Evolutionary conservation across 2,113 vertebrate genomes (phyloP), one percentile per base, ranked within the genome.

Genomic region (Falcunculus frontatus): DNA sequence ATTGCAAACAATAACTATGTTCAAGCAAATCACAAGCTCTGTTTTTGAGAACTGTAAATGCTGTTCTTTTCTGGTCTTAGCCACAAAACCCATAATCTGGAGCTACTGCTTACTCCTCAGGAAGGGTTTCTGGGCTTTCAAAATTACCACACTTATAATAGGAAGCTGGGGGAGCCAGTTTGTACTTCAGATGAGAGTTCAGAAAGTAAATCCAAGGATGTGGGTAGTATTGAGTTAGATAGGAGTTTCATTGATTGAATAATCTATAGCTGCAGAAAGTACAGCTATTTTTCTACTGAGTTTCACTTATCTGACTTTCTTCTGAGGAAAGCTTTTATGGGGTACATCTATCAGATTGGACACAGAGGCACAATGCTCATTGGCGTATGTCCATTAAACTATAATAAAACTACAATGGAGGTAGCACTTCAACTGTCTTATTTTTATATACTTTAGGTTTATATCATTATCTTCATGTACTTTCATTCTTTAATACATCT

Each of bases 301-400:
- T 95, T 95, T 94, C 85, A 93, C 92, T 95, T 96, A 95, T 91
- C 88, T 94, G 93, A 93, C 93, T 96, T 95, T 93, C 88, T 93
- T 96, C 83, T 73, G 62, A 90, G 80, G 83, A 89, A 92, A 82
- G 69, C 29, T 92, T 97, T 97, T 94, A 97, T 95, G 70, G 80
- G 76, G 64, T 78, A 73, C 86, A 94, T 95, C 95, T 96, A 93
- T 95, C 95, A 95, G 93, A 35, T 72, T 92, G 92, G 88, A 96
- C 84, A 94, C 93, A 90, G 44, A 90, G 77, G 76, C 11, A 2
- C 92, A 84, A 56, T 90, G 88, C 91, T 97, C 88, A 84, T 92
- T 27, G 69, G 73, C 6, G 0, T 92, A 42, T 90, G 87, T 87
- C 87, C 87, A 92, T 89, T 94, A 94, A 89, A 84, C 65, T 76